Conservation (phyloP, 2,113 vertebrate species). For the Thamnophis sirtalis region DNA sequence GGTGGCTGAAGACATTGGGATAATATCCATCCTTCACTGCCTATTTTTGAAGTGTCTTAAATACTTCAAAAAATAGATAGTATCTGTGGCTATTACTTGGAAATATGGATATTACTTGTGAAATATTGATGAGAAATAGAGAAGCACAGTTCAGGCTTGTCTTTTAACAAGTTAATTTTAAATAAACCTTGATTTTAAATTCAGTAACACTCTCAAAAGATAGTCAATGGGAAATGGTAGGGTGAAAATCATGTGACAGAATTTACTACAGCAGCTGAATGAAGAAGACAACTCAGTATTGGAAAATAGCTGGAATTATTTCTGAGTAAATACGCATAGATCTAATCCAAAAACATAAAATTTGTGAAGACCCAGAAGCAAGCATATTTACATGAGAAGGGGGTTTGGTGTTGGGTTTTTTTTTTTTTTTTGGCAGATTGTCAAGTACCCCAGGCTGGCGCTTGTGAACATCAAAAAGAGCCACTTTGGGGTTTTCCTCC, state of each 20-base stretch:
- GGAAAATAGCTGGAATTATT: background rate
- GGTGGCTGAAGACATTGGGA: background rate
- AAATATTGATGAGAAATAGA: background rate
- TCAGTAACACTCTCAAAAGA: background rate
- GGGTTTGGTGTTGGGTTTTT: too few species aligned
- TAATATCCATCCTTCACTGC: background rate
- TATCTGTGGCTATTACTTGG: background rate
- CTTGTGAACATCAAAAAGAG: conserved; percentile 2
- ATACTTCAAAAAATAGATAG: background rate
- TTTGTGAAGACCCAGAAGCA: background rate
- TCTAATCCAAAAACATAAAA: background rate
- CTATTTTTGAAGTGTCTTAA: background rate
- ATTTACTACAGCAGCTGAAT: background rate
- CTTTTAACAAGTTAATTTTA: background rate
- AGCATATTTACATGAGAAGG: background rate
- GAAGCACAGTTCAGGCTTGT: background rate
- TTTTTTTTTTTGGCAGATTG: background rate
- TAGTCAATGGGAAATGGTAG: background rate
- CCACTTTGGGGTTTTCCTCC: background rate
- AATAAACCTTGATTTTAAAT: background rate
- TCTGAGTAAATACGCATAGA: background rate
- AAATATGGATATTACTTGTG: background rate
- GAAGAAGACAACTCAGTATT: background rate
- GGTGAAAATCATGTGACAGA: background rate
- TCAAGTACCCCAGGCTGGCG: background rate